A percentile compares a stretch with the other conserved stretches of the same genome.
Conservation (phyloP, 2,797 vertebrate genomes). For the Etheostoma perlongum region DNA sequence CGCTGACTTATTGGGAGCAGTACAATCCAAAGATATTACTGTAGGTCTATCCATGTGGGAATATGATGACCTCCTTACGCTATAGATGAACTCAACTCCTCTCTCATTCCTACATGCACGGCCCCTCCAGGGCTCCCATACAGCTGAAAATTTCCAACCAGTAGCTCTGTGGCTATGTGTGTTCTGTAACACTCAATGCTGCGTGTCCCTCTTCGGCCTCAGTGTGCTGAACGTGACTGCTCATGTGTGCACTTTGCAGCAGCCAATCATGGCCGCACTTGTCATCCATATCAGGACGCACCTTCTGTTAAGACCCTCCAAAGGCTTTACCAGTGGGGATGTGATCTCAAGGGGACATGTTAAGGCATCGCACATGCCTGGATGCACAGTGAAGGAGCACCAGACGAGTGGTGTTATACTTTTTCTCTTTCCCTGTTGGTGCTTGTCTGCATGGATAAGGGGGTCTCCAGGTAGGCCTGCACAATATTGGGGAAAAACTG, state of each 20-base stretch:
- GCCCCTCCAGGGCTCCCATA: slow-evolving; percentile 65
- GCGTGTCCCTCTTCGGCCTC: slow-evolving; percentile 50
- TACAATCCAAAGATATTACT: slow-evolving; percentile 87
- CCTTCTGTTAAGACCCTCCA: slow-evolving; percentile 73
- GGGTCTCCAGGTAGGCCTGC: neutral
- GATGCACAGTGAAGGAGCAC: slow-evolving; percentile 67
- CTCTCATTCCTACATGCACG: slow-evolving; percentile 64
- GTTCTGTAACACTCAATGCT: slow-evolving; percentile 47
- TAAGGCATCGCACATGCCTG: slow-evolving; percentile 68
- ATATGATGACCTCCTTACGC: slow-evolving; percentile 84
- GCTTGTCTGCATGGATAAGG: slow-evolving; percentile 50
- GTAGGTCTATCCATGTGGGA: slow-evolving; percentile 85
- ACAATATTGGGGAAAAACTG: too few relatives aligned
- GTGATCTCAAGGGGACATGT: slow-evolving; percentile 69
- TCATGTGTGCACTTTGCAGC: slow-evolving; percentile 54
- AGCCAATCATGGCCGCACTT: slow-evolving; percentile 57
- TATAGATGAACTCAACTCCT: slow-evolving; percentile 83
- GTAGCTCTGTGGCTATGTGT: slow-evolving; percentile 57
- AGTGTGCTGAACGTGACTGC: slow-evolving; percentile 54
- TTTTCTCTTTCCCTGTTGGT: slow-evolving; percentile 49
- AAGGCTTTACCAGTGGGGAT: slow-evolving; percentile 64
- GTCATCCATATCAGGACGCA: slow-evolving; percentile 73
- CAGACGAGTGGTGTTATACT: slow-evolving; percentile 58
- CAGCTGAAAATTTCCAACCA: slow-evolving; percentile 70
- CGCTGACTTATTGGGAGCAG: slow-evolving; percentile 86